Conservation (phyloP, 64 coral and sea anemone species). For the Pocillopora verrucosa region DNA sequence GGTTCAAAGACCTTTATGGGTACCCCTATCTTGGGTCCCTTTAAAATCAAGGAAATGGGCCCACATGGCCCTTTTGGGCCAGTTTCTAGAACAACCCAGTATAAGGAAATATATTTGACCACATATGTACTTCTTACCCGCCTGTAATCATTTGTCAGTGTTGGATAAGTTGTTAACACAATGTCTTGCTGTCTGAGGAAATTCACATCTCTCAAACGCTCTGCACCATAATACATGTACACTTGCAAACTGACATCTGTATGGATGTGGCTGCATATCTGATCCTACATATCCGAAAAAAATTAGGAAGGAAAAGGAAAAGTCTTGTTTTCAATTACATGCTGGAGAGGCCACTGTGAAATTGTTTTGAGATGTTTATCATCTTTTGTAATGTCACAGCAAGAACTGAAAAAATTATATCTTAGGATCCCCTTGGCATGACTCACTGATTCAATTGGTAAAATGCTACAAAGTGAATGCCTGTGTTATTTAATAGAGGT, state of each 20-base stretch:
- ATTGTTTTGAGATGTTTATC: too few relatives aligned
- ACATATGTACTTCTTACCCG: not conserved
- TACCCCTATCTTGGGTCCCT: too few relatives aligned
- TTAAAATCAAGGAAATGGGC: too few relatives aligned
- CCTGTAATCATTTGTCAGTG: constrained; percentile 52
- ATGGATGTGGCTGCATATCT: constrained; percentile 64
- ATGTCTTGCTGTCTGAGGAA: constrained; percentile 60
- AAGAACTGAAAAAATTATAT: too few relatives aligned
- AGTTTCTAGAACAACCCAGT: too few relatives aligned
- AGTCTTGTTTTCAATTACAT: not conserved
- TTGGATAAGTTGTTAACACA: constrained; percentile 67
- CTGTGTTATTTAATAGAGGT: too few relatives aligned
- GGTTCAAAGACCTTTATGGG: too few relatives aligned
- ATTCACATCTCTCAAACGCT: constrained; percentile 54
- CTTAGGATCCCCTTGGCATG: too few relatives aligned
- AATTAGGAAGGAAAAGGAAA: not conserved
- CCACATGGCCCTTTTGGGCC: too few relatives aligned
- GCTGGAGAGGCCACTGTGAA: not conserved
- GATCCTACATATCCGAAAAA: constrained; percentile 31
- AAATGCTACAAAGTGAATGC: too few relatives aligned
- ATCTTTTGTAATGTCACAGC: too few relatives aligned
- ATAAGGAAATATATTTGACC: not conserved
- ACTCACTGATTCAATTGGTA: too few relatives aligned
- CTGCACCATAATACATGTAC: constrained; percentile 74
- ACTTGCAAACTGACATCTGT: constrained; percentile 38